Conservation (phyloP, 1,140 invertebrate species). For the Adoxophyes honmai region DNA sequence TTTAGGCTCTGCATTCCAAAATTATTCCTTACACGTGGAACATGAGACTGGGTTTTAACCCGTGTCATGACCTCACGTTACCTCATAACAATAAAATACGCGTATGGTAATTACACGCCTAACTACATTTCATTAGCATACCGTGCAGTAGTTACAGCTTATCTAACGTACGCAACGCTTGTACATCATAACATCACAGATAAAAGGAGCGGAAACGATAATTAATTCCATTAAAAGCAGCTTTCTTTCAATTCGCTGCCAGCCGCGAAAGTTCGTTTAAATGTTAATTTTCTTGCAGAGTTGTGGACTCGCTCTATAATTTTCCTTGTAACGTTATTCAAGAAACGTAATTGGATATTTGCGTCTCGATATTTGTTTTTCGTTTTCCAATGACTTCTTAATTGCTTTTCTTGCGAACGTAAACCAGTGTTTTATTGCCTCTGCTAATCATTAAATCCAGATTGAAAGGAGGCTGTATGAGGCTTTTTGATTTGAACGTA, state of each 20-base stretch:
- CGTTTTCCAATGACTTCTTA: background rate
- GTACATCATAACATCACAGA: constrained; percentile 13
- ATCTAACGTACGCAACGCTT: background rate
- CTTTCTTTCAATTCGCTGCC: constrained; percentile 21
- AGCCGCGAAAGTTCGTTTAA: constrained; percentile 27
- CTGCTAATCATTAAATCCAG: too few relatives aligned
- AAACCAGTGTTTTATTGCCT: too few relatives aligned
- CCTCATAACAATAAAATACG: background rate
- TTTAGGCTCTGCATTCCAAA: too few relatives aligned
- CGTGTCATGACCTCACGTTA: too few relatives aligned
- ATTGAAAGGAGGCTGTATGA: too few relatives aligned
- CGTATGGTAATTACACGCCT: background rate
- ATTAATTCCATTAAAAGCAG: constrained; percentile 26
- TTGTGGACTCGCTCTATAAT: constrained; percentile 1
- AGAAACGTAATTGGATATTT: constrained; percentile 4
- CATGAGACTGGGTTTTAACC: too few relatives aligned
- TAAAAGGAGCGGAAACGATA: constrained; percentile 20
- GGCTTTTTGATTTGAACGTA: too few relatives aligned
- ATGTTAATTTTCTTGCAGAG: constrained; percentile 24
- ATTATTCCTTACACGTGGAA: too few relatives aligned
- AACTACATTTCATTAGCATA: background rate
- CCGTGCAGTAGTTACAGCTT: background rate
- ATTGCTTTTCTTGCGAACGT: too few relatives aligned
- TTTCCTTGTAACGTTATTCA: constrained; percentile 4
- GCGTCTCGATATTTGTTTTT: background rate